A percentile compares a stretch with the other conserved stretches of the same genome.
These are phyloP conservation scores for Redunca redunca DNA, from an alignment of 2,113 vertebrate genomes.

Conservation along the genomic window DNA sequence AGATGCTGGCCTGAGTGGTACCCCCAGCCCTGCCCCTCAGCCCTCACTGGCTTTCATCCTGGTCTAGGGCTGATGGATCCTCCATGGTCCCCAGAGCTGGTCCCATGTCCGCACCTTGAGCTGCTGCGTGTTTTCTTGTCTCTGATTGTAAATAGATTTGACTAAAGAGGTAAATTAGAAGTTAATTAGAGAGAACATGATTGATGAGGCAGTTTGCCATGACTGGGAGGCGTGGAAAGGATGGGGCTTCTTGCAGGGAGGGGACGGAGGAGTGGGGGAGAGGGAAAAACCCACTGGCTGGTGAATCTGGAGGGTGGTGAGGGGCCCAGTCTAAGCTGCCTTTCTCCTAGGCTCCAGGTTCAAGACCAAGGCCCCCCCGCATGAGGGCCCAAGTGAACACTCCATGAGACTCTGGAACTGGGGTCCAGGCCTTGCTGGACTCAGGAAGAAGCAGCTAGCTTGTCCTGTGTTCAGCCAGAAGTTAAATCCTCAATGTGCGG, in stretches of 20 bases:
- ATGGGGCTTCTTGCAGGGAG: slow-evolving; percentile 17
- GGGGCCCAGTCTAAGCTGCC: neutral
- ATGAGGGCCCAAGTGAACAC: neutral
- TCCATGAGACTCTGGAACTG: neutral
- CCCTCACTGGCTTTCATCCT: neutral
- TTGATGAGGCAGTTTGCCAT: slow-evolving; percentile 74
- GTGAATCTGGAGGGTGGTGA: neutral
- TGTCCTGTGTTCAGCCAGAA: neutral
- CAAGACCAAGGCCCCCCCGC: neutral
- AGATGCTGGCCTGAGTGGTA: neutral
- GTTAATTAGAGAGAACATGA: slow-evolving; percentile 82
- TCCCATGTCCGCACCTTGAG: neutral
- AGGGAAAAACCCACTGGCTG: neutral
- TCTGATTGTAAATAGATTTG: slow-evolving; percentile 81
- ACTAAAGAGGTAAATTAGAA: slow-evolving; percentile 84
- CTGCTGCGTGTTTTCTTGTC: slow-evolving; percentile 70
- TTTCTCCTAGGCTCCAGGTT: neutral
- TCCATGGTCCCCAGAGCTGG: neutral
- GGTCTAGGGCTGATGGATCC: neutral
- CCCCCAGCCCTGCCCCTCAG: neutral
- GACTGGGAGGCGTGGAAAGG: slow-evolving; percentile 64
- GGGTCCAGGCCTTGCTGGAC: neutral
- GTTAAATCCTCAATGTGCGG: neutral
- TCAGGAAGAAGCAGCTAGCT: neutral
- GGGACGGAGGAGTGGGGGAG: neutral